These are phyloP conservation scores for Rynchops niger DNA, from an alignment of 2,113 vertebrate genomes.

Conservation along the genomic window DNA sequence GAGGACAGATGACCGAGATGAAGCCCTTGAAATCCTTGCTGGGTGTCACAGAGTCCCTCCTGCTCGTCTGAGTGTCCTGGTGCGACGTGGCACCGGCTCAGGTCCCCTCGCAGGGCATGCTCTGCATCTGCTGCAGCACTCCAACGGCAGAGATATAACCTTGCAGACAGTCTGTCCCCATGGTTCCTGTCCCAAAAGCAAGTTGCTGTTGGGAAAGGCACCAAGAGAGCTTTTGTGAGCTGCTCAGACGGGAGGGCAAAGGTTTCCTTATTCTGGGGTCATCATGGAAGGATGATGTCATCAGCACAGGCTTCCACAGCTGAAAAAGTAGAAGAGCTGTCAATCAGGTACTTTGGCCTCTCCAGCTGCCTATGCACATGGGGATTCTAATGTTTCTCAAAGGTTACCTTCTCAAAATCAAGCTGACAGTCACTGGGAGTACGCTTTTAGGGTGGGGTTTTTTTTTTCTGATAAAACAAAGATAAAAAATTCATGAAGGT, in stretches of 20 bases:
- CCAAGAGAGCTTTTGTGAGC: not conserved
- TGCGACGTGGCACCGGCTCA: not conserved
- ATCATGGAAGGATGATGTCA: not conserved
- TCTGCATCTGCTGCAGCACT: not conserved
- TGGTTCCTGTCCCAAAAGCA: not conserved
- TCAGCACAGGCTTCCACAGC: not conserved
- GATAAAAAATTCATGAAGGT: not conserved
- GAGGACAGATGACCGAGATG: not conserved
- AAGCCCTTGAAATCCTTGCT: not conserved
- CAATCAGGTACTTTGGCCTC: not conserved
- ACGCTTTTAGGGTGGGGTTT: accelerated
- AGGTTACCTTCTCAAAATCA: not conserved
- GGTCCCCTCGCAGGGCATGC: not conserved
- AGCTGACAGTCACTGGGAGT: not conserved
- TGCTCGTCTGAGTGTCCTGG: not conserved
- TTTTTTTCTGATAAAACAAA: not conserved
- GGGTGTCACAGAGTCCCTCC: not conserved
- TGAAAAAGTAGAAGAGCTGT: not conserved
- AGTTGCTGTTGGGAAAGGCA: not conserved
- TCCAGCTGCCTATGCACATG: not conserved
- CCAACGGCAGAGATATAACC: not conserved
- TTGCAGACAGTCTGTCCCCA: not conserved
- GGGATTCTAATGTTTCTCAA: not conserved
- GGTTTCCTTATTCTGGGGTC: not conserved
- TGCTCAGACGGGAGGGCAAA: not conserved